A percentile compares a stretch with the other conserved stretches of the same genome.
Evolutionary conservation across 1,140 invertebrate genomes (phyloP).

Genomic region (Tetranychus cinnabarinus): DNA sequence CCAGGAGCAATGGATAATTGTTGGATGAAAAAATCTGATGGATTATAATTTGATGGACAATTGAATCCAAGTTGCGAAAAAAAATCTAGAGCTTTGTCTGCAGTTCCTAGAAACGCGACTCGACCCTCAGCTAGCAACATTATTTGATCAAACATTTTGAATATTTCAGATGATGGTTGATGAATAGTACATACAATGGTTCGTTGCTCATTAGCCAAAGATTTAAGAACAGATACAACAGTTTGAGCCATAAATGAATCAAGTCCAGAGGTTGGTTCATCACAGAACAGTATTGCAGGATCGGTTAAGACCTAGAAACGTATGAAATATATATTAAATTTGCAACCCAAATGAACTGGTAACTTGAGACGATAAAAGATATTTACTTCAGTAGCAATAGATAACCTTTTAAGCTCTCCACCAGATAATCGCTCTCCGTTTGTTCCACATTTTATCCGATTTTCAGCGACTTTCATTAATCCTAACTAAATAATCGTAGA

Average conservation of each 20-base stretch:
- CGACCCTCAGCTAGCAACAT: conserved; percentile 46
- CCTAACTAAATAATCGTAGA: conserved; percentile 34
- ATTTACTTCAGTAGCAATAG: conserved; percentile 53
- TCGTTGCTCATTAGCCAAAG: conserved; percentile 44
- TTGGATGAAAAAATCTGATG: conserved; percentile 23
- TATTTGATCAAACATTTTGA: conserved; percentile 57
- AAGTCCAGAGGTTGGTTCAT: conserved; percentile 61
- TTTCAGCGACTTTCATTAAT: conserved; percentile 42
- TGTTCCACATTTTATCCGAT: conserved; percentile 46
- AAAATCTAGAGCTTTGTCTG: conserved; percentile 46
- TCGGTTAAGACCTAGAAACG: conserved; percentile 49
- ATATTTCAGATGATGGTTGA: conserved; percentile 66
- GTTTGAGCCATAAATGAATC: conserved; percentile 56
- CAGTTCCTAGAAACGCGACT: conserved; percentile 52
- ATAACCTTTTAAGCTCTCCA: conserved; percentile 61
- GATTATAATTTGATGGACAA: background rate
- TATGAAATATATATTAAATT: background rate
- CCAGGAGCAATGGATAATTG: conserved; percentile 47
- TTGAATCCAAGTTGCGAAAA: conserved; percentile 45
- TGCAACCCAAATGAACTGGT: background rate
- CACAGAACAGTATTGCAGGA: conserved; percentile 53
- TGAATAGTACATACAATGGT: conserved; percentile 59
- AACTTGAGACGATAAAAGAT: background rate
- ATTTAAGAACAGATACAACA: conserved; percentile 43
- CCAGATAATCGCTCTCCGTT: conserved; percentile 49